Evolutionary conservation across 2,888 invertebrate species (phyloP).

Genomic region (Myathropa florea): DNA sequence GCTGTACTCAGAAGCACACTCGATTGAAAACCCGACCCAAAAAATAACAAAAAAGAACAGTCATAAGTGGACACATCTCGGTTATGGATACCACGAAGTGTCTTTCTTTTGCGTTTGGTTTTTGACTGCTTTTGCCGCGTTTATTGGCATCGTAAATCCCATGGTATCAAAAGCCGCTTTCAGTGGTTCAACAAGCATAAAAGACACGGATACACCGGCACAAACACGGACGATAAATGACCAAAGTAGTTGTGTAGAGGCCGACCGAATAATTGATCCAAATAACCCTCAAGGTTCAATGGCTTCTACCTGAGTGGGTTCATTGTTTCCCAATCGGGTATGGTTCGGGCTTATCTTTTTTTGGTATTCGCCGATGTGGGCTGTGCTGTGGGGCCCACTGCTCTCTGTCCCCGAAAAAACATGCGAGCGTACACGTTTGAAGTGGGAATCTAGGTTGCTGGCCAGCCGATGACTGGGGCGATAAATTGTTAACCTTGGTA

Average conservation of each 20-base stretch:
- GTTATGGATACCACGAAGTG: slow-evolving; percentile 14
- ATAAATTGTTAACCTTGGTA: slow-evolving; percentile 32
- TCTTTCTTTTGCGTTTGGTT: slow-evolving; percentile 2
- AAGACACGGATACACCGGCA: neutral
- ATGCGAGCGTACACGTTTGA: neutral
- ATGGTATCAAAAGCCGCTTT: slow-evolving; percentile 9
- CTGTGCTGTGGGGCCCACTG: too few species aligned
- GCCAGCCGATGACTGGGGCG: neutral
- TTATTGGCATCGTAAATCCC: slow-evolving; percentile 32
- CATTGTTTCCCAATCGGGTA: slow-evolving; percentile 56
- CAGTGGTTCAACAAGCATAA: slow-evolving; percentile 2
- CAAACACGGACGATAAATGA: neutral
- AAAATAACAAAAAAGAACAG: neutral
- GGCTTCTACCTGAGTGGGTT: slow-evolving; percentile 52
- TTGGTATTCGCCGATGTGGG: neutral
- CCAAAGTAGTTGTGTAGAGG: neutral
- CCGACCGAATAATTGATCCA: slow-evolving; percentile 47
- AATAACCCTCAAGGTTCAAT: slow-evolving; percentile 65
- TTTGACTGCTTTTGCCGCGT: neutral
- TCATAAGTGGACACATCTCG: slow-evolving; percentile 19
- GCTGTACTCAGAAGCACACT: slow-evolving; percentile 9
- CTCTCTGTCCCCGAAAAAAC: neutral
- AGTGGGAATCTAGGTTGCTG: neutral
- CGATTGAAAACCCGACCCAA: slow-evolving; percentile 5
- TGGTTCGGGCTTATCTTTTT: slow-evolving; percentile 15